phyloP scores from a whole-genome alignment of 2,888 invertebrate genomes.

The Abscondita cerata region DNA sequence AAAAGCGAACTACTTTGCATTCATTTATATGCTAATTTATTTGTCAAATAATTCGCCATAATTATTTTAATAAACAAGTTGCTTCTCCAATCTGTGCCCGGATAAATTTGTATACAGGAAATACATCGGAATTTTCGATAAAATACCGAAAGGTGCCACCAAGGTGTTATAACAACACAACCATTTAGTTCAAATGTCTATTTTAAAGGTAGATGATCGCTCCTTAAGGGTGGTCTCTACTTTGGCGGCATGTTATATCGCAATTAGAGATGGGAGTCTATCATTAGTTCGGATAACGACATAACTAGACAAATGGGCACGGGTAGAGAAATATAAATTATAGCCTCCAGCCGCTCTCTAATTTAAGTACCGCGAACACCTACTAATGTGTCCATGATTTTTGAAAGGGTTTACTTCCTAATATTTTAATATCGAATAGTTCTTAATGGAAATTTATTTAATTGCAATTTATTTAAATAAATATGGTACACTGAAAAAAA shows the following conservation, averaged over 20 bases:
- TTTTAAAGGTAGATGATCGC: slow-evolving; percentile 38
- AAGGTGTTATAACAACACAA: slow-evolving; percentile 25
- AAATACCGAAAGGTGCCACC: neutral
- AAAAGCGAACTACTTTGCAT: slow-evolving; percentile 20
- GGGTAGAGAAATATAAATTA: slow-evolving; percentile 56
- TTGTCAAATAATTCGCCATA: slow-evolving; percentile 32
- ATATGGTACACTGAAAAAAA: no score
- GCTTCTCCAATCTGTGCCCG: no score
- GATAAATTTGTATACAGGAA: slow-evolving; percentile 1
- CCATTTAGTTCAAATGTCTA: slow-evolving; percentile 39
- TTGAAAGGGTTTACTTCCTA: slow-evolving; percentile 25
- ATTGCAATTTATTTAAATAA: no score
- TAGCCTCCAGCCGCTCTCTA: slow-evolving; percentile 56
- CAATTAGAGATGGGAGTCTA: slow-evolving; percentile 56
- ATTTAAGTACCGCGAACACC: slow-evolving; percentile 52
- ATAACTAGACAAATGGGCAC: slow-evolving; percentile 60
- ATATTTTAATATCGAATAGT: neutral
- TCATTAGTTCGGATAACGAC: slow-evolving; percentile 58
- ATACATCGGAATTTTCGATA: neutral
- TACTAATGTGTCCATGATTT: slow-evolving; percentile 38
- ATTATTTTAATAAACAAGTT: slow-evolving; percentile 27
- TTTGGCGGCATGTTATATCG: slow-evolving; percentile 53
- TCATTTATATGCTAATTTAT: slow-evolving; percentile 35
- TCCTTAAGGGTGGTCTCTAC: slow-evolving; percentile 52
- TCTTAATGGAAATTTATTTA: neutral